These are phyloP conservation scores for Phaethornis superciliosus DNA, from an alignment of 2,113 vertebrate genomes.

Conservation along the genomic window DNA sequence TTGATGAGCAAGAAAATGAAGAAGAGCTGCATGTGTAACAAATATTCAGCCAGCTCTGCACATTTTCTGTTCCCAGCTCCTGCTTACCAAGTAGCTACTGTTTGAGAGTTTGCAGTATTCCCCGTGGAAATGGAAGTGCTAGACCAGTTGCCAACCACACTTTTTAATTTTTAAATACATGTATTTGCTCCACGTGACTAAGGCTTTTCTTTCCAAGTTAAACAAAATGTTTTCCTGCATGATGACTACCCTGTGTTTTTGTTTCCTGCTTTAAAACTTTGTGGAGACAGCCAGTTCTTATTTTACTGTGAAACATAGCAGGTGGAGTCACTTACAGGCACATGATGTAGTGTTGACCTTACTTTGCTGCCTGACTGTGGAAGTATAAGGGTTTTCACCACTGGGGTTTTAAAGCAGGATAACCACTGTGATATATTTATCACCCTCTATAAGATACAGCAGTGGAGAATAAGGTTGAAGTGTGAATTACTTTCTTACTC, in stretches of 20 bases:
- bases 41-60: not conserved
- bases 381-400: not conserved
- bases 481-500: slow-evolving; percentile 34
- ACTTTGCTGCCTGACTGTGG: not conserved
- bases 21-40: not conserved
- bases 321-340: not conserved
- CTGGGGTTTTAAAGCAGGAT: not conserved
- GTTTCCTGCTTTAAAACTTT: not conserved
- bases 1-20: not conserved
- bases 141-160: not conserved
- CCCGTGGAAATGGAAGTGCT: not conserved
- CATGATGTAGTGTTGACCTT: not conserved
- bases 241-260: not conserved
- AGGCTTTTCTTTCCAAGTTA: slow-evolving; percentile 5
- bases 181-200: not conserved
- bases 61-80: not conserved
- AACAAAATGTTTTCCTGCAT: not conserved
- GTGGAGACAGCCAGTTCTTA: not conserved
- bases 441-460: not conserved
- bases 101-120: not conserved
- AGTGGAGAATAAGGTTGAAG: not conserved
- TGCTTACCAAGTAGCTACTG: slow-evolving; percentile 25
- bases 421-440: not conserved
- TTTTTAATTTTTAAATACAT: not conserved
- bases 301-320: not conserved